Evolutionary conservation across 2,113 vertebrate genomes (phyloP).

Genomic region (Shinisaurus crocodilurus): DNA sequence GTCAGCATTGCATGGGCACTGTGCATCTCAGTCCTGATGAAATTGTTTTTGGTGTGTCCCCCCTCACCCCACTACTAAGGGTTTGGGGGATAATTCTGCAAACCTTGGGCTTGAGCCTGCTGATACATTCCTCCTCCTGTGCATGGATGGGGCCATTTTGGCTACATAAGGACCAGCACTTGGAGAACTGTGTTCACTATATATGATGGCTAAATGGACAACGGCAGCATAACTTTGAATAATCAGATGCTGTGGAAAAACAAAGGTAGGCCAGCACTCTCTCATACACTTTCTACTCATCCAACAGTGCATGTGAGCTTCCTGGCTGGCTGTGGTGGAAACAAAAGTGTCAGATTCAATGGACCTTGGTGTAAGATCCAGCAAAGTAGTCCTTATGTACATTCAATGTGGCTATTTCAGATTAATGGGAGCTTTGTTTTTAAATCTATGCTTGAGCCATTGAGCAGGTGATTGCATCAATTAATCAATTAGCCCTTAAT

Average conservation of each 20-base stretch:
- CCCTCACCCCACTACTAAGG: no score
- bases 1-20: neutral
- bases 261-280: neutral
- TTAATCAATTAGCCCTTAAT: neutral
- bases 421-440: neutral
- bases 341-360: neutral
- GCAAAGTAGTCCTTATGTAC: neutral
- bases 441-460: neutral
- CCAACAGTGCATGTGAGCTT: neutral
- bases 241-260: neutral
- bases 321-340: neutral
- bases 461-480: neutral
- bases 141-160: neutral
- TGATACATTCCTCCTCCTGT: neutral
- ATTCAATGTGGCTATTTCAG: neutral
- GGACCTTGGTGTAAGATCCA: neutral
- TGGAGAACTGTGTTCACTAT: neutral
- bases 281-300: no score
- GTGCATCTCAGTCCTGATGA: no score
- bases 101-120: no score
- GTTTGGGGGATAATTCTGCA: no score
- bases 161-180: neutral
- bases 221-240: neutral
- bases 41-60: no score
- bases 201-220: neutral